Base-by-base conservation (phyloP, 2,113 vertebrate species). In the Xiphias gladius region DNA sequence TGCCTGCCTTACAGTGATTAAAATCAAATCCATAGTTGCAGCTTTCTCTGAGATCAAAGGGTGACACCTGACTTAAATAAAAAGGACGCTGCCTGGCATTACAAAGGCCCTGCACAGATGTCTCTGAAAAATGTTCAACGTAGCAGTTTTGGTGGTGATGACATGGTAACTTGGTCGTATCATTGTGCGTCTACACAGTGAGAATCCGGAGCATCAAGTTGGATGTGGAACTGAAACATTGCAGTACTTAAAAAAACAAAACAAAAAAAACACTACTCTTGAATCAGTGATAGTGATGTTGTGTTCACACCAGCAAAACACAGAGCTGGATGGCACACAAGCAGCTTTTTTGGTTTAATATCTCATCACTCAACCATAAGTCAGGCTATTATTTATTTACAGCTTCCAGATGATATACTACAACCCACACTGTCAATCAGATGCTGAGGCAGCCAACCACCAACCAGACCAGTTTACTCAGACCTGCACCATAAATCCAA, bases 41-140 rank as follows among this genome's bases (percentile, higher is more conserved):
- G 66, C 19, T 77, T 61, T 26, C 61, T 87, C 76, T 59, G 43
- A 63, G 82, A 82, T 84, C 79, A 85, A 59, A n/a, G 54, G 58
- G 17, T 13, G 65, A 65, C 5, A 20, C 43, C 80, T 73, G 73
- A 78, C 30, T 82, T 52, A 87, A 63, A 73, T 72, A 24, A 72
- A 72, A 85, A 58, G 66, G 37, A 50, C 22, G 61, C 71, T 37
- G 79, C 39, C 70, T 59, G 76, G 63, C 63, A 28, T 10, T 19
- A 61, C 3, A 4, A 19, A 63, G 39, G 26, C 28, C 17, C 41
- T 52, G 35, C 66, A 65, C 79, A 52, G 43, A 88, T 35, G 70
- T 79, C 73, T 55, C 12, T 14, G 55, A 41, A 61, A 28, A 28
- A 52, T 58, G 57, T 14, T 37, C 2, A 30, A 48, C 37, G 73